Evolutionary conservation across 2,113 vertebrate species (phyloP).

Genomic region (Rhineura floridana): DNA sequence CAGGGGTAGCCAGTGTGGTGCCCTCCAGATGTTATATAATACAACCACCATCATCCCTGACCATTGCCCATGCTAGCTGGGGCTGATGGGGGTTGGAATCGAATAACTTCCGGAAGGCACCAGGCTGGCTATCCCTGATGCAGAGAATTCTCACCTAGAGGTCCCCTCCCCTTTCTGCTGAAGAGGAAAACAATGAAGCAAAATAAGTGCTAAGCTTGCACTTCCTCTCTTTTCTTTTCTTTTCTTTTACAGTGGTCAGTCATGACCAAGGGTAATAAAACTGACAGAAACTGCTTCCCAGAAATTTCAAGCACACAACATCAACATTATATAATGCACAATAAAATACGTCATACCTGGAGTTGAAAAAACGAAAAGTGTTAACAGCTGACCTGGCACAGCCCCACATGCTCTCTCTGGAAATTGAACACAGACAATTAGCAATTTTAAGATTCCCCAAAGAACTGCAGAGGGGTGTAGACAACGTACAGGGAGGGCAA

Average conservation of each 20-base stretch:
- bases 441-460: constrained; percentile 72
- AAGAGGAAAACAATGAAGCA: not conserved
- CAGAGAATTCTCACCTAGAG: not conserved
- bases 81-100: not conserved
- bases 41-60: too few relatives aligned
- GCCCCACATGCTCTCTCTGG: constrained; percentile 78
- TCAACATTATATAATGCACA: constrained; percentile 69
- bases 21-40: too few relatives aligned
- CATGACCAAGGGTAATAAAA: constrained; percentile 41
- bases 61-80: not conserved
- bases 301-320: constrained; percentile 59
- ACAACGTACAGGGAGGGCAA: constrained; percentile 59
- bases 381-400: constrained; percentile 78
- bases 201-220: constrained; percentile 16
- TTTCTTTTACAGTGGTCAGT: not conserved
- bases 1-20: not conserved
- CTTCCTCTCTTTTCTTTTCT: not conserved
- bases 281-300: constrained; percentile 46
- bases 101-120: not conserved
- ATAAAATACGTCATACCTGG: constrained; percentile 77
- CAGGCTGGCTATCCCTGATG: not conserved
- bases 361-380: constrained; percentile 79
- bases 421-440: constrained; percentile 79
- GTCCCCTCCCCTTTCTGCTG: too few relatives aligned
- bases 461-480: constrained; percentile 56